Evolutionary conservation across 2,113 vertebrate species (phyloP).

Genomic region (Anhinga anhinga): DNA sequence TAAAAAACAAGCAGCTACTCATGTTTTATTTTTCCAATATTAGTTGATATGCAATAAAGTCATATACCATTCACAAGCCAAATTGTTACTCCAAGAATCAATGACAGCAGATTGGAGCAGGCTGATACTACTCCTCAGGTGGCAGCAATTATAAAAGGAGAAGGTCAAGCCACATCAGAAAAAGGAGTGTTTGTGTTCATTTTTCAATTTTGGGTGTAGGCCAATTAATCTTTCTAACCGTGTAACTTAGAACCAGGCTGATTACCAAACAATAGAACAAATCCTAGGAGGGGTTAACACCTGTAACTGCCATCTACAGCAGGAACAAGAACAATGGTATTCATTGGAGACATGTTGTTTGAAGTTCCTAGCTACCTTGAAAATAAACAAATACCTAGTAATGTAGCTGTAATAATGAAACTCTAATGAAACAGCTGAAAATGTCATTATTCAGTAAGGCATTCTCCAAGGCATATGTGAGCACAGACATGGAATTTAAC

Average conservation of each 20-base stretch:
- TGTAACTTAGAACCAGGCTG: background rate
- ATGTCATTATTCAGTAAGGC: background rate
- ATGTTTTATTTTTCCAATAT: background rate
- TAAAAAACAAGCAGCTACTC: background rate
- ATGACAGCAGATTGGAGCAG: background rate
- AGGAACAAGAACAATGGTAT: background rate
- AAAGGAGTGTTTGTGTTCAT: background rate
- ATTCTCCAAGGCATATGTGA: background rate
- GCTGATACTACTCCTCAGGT: background rate
- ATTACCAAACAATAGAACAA: background rate
- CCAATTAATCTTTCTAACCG: background rate
- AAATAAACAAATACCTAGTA: background rate
- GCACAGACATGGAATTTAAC: background rate
- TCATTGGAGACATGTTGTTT: background rate
- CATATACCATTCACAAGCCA: background rate
- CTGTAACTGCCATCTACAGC: background rate
- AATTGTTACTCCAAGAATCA: background rate
- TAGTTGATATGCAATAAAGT: background rate
- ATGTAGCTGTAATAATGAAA: background rate
- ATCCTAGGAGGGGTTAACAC: background rate
- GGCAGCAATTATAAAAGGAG: background rate
- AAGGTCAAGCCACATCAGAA: background rate
- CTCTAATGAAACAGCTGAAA: background rate
- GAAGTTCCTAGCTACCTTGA: background rate
- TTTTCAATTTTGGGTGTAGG: background rate